Percentiles rank a stretch among this genome's conserved stretches.
phyloP scores from a whole-genome alignment of 2,888 invertebrate species.

The Campoplex nolae region DNA sequence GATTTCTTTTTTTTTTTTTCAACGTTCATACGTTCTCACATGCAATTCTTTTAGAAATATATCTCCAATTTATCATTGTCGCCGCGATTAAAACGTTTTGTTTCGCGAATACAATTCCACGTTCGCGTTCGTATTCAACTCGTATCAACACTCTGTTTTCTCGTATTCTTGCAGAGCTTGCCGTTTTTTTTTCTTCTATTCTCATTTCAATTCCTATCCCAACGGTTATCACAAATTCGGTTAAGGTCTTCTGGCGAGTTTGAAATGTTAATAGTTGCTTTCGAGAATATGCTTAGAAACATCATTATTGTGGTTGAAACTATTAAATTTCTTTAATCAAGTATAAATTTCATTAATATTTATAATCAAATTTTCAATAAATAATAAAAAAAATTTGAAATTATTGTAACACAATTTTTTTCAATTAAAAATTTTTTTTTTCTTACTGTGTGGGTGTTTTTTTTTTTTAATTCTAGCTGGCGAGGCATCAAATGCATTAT shows the following conservation, averaged over 20 bases:
- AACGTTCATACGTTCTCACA: conserved; percentile 8
- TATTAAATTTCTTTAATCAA: not conserved
- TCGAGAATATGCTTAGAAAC: conserved; percentile 24
- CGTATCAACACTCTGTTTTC: conserved; percentile 14
- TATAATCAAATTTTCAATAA: not conserved
- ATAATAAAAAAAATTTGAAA: not conserved
- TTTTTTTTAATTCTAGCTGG: not conserved
- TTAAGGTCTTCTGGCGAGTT: conserved; percentile 74
- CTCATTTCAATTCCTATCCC: conserved; percentile 32
- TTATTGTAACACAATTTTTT: too few relatives aligned
- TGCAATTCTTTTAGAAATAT: not conserved
- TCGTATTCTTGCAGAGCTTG: conserved; percentile 20
- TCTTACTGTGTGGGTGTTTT: not conserved
- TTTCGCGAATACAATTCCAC: not conserved
- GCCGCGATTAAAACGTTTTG: conserved; percentile 37
- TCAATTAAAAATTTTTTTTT: too few relatives aligned
- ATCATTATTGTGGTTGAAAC: not conserved
- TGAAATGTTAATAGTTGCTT: conserved; percentile 41
- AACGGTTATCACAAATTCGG: conserved; percentile 76
- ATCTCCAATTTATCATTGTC: conserved; percentile 53
- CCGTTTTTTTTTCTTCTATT: conserved; percentile 20
- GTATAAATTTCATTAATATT: too few relatives aligned
- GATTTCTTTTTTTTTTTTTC: conserved; percentile 23
- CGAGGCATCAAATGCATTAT: not conserved
- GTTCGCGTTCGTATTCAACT: conserved; percentile 12